phyloP scores from a whole-genome alignment of 2,113 vertebrate species.

The Mobula birostris region DNA sequence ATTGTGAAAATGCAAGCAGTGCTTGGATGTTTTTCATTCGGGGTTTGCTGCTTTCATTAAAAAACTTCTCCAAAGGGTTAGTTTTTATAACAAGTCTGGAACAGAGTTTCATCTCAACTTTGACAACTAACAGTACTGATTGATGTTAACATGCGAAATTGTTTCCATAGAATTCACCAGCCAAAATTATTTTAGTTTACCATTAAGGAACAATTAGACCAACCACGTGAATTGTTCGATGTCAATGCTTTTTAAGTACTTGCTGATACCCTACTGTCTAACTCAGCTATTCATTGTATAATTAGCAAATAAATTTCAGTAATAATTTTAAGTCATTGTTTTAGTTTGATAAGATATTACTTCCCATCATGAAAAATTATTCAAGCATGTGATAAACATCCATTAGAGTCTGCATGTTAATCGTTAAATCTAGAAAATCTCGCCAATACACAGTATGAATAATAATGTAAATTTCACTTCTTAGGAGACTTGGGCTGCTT shows the following conservation, averaged over 20 bases:
- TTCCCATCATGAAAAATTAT: not conserved
- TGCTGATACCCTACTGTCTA: not conserved
- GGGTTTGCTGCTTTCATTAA: not conserved
- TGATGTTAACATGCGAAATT: not conserved
- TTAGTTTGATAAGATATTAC: not conserved
- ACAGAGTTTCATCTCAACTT: not conserved
- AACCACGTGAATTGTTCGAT: not conserved
- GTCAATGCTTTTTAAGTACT: not conserved
- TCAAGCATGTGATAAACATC: not conserved
- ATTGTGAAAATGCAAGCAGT: not conserved
- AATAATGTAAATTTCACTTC: not conserved
- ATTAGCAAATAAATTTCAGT: not conserved
- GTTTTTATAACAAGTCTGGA: not conserved
- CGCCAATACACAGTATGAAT: not conserved
- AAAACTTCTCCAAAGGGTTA: not conserved
- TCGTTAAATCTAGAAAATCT: not conserved
- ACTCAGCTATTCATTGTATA: not conserved
- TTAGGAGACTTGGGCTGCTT: not conserved
- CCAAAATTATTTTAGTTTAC: not conserved
- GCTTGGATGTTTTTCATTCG: not conserved
- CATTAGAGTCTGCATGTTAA: not conserved
- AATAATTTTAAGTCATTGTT: not conserved
- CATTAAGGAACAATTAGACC: not conserved
- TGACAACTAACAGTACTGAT: not conserved
- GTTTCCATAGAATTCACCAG: not conserved